Conservation (phyloP, 2,888 invertebrate genomes). For the Linnaemya vulpina region DNA sequence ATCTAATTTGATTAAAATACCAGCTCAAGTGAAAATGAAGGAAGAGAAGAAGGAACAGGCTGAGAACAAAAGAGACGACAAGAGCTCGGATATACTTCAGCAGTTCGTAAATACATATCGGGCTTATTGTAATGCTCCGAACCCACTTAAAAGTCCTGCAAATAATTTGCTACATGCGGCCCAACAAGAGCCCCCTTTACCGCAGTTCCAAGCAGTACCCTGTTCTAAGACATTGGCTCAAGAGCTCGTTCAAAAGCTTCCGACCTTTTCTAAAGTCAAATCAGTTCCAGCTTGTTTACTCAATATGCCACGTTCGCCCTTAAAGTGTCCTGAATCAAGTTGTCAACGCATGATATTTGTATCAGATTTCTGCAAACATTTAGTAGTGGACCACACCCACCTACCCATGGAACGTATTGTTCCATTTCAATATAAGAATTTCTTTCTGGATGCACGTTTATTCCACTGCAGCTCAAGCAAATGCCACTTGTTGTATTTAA, state of each 20-base stretch:
- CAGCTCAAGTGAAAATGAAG: neutral
- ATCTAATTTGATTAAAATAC: constrained; percentile 27
- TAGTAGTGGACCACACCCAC: constrained; percentile 76
- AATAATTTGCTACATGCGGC: constrained; percentile 26
- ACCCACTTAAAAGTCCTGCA: neutral
- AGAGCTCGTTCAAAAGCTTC: constrained; percentile 59
- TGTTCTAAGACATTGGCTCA: constrained; percentile 63
- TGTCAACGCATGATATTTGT: constrained; percentile 77
- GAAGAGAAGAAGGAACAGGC: neutral
- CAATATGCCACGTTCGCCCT: constrained; percentile 76
- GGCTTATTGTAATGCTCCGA: constrained; percentile 54
- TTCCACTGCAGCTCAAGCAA: constrained; percentile 73
- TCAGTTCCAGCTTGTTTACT: constrained; percentile 63
- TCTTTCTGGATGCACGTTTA: constrained; percentile 77
- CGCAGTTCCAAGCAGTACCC: constrained; percentile 74
- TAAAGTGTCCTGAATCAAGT: constrained; percentile 77
- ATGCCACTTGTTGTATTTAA: constrained; percentile 78
- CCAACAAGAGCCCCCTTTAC: constrained; percentile 62
- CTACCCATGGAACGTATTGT: constrained; percentile 78
- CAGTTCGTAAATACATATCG: constrained; percentile 68
- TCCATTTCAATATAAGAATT: constrained; percentile 76
- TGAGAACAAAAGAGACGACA: constrained; percentile 21
- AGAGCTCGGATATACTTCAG: constrained; percentile 12
- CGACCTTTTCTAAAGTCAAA: constrained; percentile 48
- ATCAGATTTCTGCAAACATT: constrained; percentile 79